A percentile compares a stretch with the other conserved stretches of the same genome.
These are phyloP conservation scores for Hycleus phaleratus DNA, from an alignment of 1,140 invertebrate genomes.

Conservation along the genomic window DNA sequence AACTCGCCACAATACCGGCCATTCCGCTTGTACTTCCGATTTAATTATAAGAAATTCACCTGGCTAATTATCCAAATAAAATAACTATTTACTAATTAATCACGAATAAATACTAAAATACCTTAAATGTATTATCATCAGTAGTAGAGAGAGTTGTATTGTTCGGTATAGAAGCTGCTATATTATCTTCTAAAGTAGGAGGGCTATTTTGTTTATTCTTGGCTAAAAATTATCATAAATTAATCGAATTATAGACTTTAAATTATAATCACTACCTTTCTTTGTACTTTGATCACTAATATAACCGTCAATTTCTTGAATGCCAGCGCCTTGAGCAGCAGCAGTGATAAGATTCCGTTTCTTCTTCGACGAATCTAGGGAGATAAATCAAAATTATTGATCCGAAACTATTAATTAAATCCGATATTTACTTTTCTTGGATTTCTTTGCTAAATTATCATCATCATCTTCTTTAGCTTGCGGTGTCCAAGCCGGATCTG, in stretches of 20 bases:
- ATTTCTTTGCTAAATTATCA: constrained; percentile 21
- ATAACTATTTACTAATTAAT: background rate
- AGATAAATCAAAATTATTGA: background rate
- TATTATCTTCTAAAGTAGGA: constrained; percentile 42
- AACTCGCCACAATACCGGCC: constrained; percentile 78
- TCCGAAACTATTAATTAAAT: background rate
- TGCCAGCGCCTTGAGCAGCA: constrained; percentile 45
- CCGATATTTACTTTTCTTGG: constrained; percentile 6
- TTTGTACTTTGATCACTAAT: constrained; percentile 19
- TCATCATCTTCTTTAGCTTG: constrained; percentile 45
- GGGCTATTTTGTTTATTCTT: constrained; percentile 28
- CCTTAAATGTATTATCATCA: constrained; percentile 49
- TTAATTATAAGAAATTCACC: constrained; percentile 80
- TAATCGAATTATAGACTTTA: background rate
- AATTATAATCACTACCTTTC: constrained; percentile 1
- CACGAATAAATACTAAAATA: constrained; percentile 18
- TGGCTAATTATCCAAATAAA: constrained; percentile 47
- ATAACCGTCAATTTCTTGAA: constrained; percentile 35
- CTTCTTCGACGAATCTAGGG: constrained; percentile 1
- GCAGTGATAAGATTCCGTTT: constrained; percentile 39
- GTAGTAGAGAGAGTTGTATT: constrained; percentile 40
- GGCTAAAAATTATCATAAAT: background rate
- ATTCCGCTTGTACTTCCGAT: constrained; percentile 63
- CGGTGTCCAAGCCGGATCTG: constrained; percentile 66
- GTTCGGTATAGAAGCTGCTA: constrained; percentile 42